These are phyloP conservation scores for Hetaerina americana DNA, from an alignment of 1,140 invertebrate genomes.

Conservation along the genomic window DNA sequence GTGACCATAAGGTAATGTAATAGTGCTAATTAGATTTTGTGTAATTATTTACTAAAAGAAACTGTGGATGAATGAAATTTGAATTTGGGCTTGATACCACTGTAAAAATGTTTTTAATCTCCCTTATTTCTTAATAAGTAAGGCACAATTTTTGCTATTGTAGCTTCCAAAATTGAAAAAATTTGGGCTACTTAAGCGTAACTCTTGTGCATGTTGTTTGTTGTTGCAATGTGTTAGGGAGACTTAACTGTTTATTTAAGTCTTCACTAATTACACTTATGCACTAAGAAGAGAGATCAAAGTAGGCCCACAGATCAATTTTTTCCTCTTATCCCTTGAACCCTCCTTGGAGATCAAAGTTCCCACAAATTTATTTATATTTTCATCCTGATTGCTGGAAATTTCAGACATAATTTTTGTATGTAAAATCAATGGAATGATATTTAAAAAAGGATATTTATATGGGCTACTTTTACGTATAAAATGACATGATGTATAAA, in stretches of 20 bases:
- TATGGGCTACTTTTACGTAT: neutral
- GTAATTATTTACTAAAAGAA: conserved; percentile 1
- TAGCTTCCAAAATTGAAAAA: neutral
- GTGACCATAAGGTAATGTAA: neutral
- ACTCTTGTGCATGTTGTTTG: neutral
- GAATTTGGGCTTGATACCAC: neutral
- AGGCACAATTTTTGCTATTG: neutral
- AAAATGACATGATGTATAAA: neutral
- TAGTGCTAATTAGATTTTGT: neutral
- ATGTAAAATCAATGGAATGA: neutral
- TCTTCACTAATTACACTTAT: neutral
- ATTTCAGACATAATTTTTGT: neutral
- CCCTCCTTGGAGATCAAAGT: too few relatives aligned
- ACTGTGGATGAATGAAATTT: neutral
- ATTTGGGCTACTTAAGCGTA: neutral
- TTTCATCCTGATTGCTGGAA: neutral
- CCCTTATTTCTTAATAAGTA: neutral
- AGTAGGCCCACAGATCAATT: neutral
- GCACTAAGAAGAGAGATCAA: neutral
- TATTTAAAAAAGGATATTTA: neutral
- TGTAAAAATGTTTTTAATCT: neutral
- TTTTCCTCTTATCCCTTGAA: neutral
- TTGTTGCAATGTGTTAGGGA: neutral
- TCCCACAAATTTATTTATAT: neutral
- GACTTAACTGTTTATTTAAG: neutral